Base-by-base conservation (phyloP, 2,113 vertebrate genomes). In the Salvator merianae region DNA sequence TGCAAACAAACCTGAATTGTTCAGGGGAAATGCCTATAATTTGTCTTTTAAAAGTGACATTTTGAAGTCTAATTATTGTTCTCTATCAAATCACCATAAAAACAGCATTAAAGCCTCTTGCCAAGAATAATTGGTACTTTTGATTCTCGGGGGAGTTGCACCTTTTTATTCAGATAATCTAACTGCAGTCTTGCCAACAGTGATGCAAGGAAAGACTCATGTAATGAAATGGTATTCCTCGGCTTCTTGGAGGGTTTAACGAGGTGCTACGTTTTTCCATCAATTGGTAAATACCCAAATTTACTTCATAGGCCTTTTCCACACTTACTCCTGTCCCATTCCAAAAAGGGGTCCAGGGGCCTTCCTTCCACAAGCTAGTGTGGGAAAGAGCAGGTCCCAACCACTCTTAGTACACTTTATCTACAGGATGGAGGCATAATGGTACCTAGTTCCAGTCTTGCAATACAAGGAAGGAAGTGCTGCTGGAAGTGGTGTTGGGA, bases 51-150 rank as follows among this genome's bases (percentile, higher is more conserved):
- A 86, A 92, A 93, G 40, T 53, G 28, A 70, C 34, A 90, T 77
- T 59, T 76, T 90, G 79, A 93, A 85, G 36, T 73, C 77, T 91
- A 89, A 87, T 85, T 89, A 88, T 86, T 91, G 81, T 88, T 89
- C 24, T 88, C 75, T 83, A 68, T 8, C 2, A 93, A 90, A 91
- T 78, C 28, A 86, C 63, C 43, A 30, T 47, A 87, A 90, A 91
- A 89, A 78, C 77, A 80, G 90, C 5, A 88, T 63, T 85, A 89
- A 88, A 91, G 10, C 24, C 81, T 82, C 62, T 73, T 68, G 86
- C 87, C 14, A 85, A 70, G 84, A 88, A 87, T 82, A 90, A 92
- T 55, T 90, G 66, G 72, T 79, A 87, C 34, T 90, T 86, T 71
- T 68, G 26, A 32, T 9, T 73, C 5, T 87, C 74, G 86, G 38